Percentiles rank a stretch among this genome's conserved stretches.
These are phyloP conservation scores for Polypedilum pembai DNA, from an alignment of 1,140 invertebrate genomes.

Conservation along the genomic window DNA sequence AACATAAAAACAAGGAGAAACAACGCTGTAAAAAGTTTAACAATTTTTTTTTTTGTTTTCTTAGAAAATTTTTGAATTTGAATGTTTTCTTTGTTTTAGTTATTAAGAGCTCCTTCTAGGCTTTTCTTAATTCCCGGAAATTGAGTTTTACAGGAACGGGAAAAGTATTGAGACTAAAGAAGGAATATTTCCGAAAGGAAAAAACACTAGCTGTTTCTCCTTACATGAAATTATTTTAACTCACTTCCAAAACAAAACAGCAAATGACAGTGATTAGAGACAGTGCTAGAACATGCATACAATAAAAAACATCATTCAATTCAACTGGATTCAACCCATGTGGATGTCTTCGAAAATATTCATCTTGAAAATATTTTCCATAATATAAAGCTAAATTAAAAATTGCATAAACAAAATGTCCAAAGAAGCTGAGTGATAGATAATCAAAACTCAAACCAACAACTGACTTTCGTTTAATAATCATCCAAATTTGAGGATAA, in stretches of 20 bases:
- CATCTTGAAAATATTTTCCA: conserved; percentile 64
- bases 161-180: no score
- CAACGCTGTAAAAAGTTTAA: no score
- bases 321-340: conserved; percentile 88
- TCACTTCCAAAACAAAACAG: conserved; percentile 89
- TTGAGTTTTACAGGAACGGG: conserved; percentile 30
- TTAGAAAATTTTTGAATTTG: no score
- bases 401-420: conserved; percentile 84
- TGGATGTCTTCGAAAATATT: conserved; percentile 75
- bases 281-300: conserved; percentile 83
- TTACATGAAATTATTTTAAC: background rate
- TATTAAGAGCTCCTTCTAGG: no score
- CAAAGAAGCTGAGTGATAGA: conserved; percentile 81
- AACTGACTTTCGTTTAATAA: conserved; percentile 90
- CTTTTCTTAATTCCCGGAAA: no score
- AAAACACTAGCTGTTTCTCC: no score
- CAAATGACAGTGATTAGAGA: conserved; percentile 78
- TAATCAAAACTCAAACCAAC: conserved; percentile 97
- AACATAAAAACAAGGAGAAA: no score
- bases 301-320: conserved; percentile 93
- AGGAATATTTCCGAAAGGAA: no score
- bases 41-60: no score
- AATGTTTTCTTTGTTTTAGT: no score
- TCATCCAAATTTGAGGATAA: conserved; percentile 93
- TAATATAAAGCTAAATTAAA: conserved; percentile 91